phyloP scores from a whole-genome alignment of 1,140 invertebrate genomes.

The Bombus consobrinus region DNA sequence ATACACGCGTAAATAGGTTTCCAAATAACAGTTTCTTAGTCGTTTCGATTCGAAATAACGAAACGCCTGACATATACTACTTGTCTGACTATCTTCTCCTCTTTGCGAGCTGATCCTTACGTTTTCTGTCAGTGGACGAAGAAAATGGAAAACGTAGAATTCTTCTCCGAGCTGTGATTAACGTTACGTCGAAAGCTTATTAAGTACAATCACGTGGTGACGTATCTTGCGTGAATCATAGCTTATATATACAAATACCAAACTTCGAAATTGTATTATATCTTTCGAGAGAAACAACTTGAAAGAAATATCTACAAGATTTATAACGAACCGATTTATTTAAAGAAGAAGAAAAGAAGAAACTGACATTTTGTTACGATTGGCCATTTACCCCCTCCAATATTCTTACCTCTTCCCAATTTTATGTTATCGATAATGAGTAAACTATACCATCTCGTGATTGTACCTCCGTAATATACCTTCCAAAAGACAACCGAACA shows the following conservation, averaged over 20 bases:
- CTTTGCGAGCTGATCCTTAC: constrained; percentile 7
- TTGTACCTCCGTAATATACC: neutral
- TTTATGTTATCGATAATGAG: neutral
- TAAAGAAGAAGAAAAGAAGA: neutral
- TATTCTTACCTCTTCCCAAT: neutral
- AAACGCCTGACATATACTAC: neutral
- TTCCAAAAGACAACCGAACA: neutral
- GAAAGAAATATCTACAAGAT: neutral
- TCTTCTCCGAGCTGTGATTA: constrained; percentile 17
- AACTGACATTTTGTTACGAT: neutral
- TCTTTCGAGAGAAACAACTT: neutral
- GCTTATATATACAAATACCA: neutral
- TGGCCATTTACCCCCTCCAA: neutral
- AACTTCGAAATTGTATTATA: neutral
- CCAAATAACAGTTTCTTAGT: constrained; percentile 4
- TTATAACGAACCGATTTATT: neutral
- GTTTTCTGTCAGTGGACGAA: neutral
- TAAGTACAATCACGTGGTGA: constrained; percentile 16
- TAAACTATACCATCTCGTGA: neutral
- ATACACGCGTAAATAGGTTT: neutral
- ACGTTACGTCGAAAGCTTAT: neutral
- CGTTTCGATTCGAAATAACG: neutral
- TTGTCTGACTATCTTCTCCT: constrained; percentile 22
- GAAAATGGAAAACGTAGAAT: neutral
- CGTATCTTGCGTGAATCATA: neutral